Conservation (phyloP, 2,797 vertebrate genomes). For the Manis javanica region DNA sequence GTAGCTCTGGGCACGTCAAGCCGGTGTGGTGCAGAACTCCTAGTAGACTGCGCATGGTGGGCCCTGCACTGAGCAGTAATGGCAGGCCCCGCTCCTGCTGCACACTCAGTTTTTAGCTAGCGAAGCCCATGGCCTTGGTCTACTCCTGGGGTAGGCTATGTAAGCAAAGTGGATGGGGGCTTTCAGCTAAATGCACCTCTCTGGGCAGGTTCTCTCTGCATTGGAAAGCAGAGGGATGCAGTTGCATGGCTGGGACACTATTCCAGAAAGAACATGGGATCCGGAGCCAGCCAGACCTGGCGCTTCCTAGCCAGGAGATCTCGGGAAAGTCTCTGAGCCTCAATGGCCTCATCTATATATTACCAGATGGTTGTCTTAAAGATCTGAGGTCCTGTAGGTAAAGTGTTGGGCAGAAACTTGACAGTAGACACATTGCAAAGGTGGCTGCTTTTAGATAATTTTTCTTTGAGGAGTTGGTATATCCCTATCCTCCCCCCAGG, state of each 20-base stretch:
- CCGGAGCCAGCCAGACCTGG: neutral
- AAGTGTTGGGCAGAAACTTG: neutral
- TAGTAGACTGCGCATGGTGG: fast-evolving
- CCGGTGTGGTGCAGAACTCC: fast-evolving
- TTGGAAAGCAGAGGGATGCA: neutral
- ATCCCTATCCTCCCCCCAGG: too few relatives aligned
- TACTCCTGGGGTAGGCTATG: neutral
- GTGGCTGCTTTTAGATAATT: neutral
- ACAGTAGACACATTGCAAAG: neutral
- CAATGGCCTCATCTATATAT: neutral
- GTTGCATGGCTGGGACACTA: neutral
- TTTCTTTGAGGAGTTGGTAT: neutral
- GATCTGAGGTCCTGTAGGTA: neutral
- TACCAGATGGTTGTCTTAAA: neutral
- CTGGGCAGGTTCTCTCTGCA: neutral
- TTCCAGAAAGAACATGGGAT: neutral
- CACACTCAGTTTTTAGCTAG: too few relatives aligned
- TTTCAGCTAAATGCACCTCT: neutral
- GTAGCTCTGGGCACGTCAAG: neutral
- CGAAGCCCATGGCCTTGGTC: neutral
- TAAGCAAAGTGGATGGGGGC: neutral
- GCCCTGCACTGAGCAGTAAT: neutral
- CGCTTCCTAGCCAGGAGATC: neutral
- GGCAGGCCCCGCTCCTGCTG: neutral
- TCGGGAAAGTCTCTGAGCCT: neutral